phyloP scores from a whole-genome alignment of 2,888 invertebrate genomes.

The Lysandra bellargus region DNA sequence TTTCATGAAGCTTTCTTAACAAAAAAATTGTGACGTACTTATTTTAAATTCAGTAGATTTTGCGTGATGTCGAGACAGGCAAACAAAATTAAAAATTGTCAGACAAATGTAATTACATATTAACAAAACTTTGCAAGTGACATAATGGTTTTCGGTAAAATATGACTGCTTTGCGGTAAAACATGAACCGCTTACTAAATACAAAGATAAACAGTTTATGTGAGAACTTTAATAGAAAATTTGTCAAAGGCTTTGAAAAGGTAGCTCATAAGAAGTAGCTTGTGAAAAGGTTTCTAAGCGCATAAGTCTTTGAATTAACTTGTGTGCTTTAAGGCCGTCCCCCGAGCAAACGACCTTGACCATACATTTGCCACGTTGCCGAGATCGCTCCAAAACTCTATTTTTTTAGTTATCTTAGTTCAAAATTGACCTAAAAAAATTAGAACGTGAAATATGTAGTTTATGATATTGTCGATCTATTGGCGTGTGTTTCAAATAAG shows the following conservation, averaged over 20 bases:
- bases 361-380: too few relatives aligned
- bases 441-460: too few relatives aligned
- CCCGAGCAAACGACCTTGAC: too few relatives aligned
- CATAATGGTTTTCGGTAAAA: background rate
- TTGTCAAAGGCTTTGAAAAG: background rate
- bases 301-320: background rate
- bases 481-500: too few relatives aligned
- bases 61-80: background rate
- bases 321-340: background rate
- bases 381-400: too few relatives aligned
- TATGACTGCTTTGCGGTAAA: background rate
- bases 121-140: background rate
- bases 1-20: too few relatives aligned
- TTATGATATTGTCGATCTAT: too few relatives aligned
- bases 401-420: too few relatives aligned
- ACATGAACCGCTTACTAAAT: background rate
- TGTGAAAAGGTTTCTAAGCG: background rate
- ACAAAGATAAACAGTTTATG: background rate
- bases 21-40: background rate
- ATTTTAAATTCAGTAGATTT: background rate
- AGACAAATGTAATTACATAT: background rate
- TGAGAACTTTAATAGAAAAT: background rate
- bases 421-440: too few relatives aligned
- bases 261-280: background rate
- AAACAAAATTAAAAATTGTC: background rate